Evolutionary conservation across 2,888 invertebrate species (phyloP), one percentile per base, ranked within the genome.

Genomic region (Diaphora mendica): DNA sequence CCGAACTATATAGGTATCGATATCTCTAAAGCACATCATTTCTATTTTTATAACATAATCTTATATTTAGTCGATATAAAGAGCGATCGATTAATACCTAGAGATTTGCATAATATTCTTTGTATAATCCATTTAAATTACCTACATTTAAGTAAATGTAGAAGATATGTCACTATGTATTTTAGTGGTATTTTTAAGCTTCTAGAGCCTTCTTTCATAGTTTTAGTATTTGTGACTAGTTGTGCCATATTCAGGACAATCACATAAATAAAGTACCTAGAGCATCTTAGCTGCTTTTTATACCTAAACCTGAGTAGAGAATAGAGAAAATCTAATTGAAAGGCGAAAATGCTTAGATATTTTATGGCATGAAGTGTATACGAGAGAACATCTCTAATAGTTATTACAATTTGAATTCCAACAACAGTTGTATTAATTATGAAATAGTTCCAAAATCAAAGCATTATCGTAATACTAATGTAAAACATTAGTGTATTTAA

Each of bases 21-120:
- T 75, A 71, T 55, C 68, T 44, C 75, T 74, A 77, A 71, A 73
- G 72, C 48, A 79, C 71, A 69, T 76, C 62, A 44, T 81, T 73
- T 77, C 74, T 83, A 79, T 83, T 79, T 81, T 80, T 79, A 68
- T 78, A 81, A 80, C 73, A 83, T 82, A 30, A 65, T 67, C 30
- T 64, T 59, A n/a, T 77, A 78, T 81, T 82, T 78, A 76, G 67
- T 7, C 17, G 75, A n/a, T 59, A 65, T 66, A 0, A 66, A 69
- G 71, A 64, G 42, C 5, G 8, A 55, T 35, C 44, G 44, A 44
- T 44, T 35, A 35, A 39, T 4, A 35, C 35, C 2, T 71, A 51
- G 9, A 69, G 39, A 39, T 17, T 69, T 39, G 55, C 68, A 59
- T 69, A 69, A 69, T 69, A 55, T 35, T n/a, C 26, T 48, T 67